Conservation (phyloP, 35 echinoderm and acorn worm genomes). For the Strongylocentrotus purpuratus region DNA sequence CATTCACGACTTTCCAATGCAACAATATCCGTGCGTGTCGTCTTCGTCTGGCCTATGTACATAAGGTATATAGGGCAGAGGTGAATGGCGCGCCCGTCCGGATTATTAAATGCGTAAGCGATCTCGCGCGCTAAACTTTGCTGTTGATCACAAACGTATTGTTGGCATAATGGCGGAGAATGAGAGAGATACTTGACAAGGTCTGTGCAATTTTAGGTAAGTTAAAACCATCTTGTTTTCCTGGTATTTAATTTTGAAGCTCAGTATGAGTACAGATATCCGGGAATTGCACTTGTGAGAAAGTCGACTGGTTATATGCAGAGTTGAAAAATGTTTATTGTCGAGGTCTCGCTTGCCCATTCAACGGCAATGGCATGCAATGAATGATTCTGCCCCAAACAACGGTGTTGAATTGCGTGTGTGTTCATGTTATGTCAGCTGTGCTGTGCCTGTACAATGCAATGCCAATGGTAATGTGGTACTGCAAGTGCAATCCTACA, state of each 20-base stretch:
- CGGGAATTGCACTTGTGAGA: background rate
- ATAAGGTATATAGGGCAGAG: too few relatives aligned
- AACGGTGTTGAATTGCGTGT: too few relatives aligned
- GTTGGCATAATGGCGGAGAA: constrained; percentile 75
- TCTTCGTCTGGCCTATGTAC: too few relatives aligned
- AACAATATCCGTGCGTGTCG: too few relatives aligned
- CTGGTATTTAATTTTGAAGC: background rate
- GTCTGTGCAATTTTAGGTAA: constrained; percentile 76
- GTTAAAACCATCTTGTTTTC: constrained; percentile 15
- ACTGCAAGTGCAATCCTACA: too few relatives aligned
- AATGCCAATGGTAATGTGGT: too few relatives aligned
- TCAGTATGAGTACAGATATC: background rate
- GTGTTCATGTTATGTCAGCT: too few relatives aligned
- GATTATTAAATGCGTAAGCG: background rate
- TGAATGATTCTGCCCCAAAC: too few relatives aligned
- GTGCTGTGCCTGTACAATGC: too few relatives aligned
- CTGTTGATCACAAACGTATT: background rate
- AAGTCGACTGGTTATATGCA: background rate
- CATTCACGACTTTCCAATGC: too few relatives aligned
- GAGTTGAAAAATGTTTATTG: background rate
- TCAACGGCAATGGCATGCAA: background rate
- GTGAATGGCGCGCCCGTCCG: too few relatives aligned
- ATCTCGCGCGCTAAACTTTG: background rate
- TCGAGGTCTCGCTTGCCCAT: background rate
- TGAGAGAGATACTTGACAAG: constrained; percentile 61